phyloP scores from a whole-genome alignment of 2,888 invertebrate species.

The Temnothorax ravouxi region DNA sequence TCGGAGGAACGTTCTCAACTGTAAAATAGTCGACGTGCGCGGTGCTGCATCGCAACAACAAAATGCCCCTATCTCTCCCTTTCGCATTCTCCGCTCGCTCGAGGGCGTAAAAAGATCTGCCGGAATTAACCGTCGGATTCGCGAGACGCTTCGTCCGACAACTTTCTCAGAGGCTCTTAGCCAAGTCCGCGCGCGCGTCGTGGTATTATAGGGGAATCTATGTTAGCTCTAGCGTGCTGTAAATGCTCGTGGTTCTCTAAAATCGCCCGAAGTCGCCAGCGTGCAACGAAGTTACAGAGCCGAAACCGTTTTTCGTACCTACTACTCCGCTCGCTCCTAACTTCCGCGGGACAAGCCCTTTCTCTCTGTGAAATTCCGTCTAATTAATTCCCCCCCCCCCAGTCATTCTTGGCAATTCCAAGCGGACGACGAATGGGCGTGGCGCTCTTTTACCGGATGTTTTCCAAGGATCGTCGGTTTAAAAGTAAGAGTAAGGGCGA shows the following conservation, averaged over 20 bases:
- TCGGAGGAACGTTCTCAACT: slow-evolving; percentile 2
- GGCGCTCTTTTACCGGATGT: slow-evolving; percentile 64
- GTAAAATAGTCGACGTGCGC: background rate
- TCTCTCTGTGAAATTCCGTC: slow-evolving; percentile 76
- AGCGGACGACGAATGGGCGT: slow-evolving; percentile 80
- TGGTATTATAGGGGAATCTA: slow-evolving; percentile 34
- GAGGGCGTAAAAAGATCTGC: slow-evolving; percentile 59
- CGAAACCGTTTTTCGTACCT: slow-evolving; percentile 53
- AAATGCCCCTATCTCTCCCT: slow-evolving; percentile 29
- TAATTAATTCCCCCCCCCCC: slow-evolving; percentile 80
- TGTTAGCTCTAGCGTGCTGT: slow-evolving; percentile 29
- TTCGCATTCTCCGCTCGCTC: background rate
- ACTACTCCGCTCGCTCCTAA: slow-evolving; percentile 62
- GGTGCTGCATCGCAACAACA: slow-evolving; percentile 49
- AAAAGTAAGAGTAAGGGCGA: slow-evolving; percentile 54
- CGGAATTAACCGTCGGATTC: slow-evolving; percentile 66
- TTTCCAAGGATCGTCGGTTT: slow-evolving; percentile 58
- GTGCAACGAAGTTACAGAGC: slow-evolving; percentile 57
- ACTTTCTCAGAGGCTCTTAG: slow-evolving; percentile 53
- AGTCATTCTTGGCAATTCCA: slow-evolving; percentile 78
- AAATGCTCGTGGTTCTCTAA: slow-evolving; percentile 50
- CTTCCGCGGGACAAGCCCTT: slow-evolving; percentile 56
- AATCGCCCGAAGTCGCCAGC: slow-evolving; percentile 35
- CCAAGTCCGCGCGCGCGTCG: slow-evolving; percentile 46
- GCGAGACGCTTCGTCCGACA: slow-evolving; percentile 21